phyloP scores from a whole-genome alignment of 2,888 invertebrate genomes.

The Parasteatoda lunata region DNA sequence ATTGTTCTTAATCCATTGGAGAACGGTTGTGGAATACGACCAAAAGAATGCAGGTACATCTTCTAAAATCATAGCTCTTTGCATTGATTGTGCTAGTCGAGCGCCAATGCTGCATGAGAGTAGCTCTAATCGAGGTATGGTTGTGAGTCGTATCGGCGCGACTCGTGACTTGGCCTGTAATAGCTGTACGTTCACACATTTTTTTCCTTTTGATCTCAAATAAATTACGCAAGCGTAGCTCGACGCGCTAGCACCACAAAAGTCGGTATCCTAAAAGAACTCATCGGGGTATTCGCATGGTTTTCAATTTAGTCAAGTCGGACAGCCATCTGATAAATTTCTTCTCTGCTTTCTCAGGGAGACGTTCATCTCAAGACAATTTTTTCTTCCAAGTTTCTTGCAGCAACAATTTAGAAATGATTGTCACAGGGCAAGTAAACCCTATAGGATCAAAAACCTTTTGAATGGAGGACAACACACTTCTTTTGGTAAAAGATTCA shows the following conservation, averaged over 20 bases:
- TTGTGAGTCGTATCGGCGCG: not conserved
- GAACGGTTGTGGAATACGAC: too few relatives aligned
- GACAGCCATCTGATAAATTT: not conserved
- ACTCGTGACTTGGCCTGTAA: conserved; percentile 8
- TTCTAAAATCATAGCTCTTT: too few relatives aligned
- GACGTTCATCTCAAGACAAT: not conserved
- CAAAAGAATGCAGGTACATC: too few relatives aligned
- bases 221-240: conserved; percentile 7
- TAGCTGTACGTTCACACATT: not conserved
- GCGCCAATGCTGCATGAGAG: too few relatives aligned
- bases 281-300: not conserved
- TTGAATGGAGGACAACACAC: not conserved
- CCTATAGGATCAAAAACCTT: not conserved
- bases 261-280: not conserved
- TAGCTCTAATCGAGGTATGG: not conserved
- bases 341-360: not conserved
- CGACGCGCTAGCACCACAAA: not conserved
- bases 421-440: too few relatives aligned
- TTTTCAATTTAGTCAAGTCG: conserved; percentile 1
- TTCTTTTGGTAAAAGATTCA: too few relatives aligned
- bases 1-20: too few relatives aligned
- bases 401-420: not conserved
- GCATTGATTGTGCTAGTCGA: too few relatives aligned
- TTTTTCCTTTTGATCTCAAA: conserved; percentile 9
- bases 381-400: conserved; percentile 10